These are phyloP conservation scores for Neolamprologus caudopunctatus DNA, from an alignment of 2,113 vertebrate genomes.

Conservation along the genomic window DNA sequence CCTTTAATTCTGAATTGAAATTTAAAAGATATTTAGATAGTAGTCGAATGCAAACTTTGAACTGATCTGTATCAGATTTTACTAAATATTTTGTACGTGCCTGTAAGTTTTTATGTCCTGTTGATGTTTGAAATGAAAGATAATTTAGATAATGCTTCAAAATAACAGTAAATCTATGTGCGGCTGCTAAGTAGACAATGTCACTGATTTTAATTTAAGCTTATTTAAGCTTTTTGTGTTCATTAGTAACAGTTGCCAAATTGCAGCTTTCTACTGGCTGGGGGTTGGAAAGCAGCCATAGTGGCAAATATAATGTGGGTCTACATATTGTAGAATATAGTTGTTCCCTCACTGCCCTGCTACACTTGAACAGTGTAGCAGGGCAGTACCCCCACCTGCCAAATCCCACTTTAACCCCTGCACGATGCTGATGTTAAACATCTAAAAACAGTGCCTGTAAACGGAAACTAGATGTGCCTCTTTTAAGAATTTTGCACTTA, in stretches of 20 bases:
- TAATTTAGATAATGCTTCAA: background rate
- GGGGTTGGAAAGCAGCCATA: background rate
- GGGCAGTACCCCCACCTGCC: background rate
- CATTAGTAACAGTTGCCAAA: background rate
- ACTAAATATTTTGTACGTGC: background rate
- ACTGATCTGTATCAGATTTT: background rate
- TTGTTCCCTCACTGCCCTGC: background rate
- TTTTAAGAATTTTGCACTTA: background rate
- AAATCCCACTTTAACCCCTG: background rate
- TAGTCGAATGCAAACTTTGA: background rate
- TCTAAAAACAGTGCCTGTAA: background rate
- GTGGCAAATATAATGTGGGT: background rate
- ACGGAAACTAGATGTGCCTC: background rate
- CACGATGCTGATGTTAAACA: background rate
- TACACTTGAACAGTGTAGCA: background rate
- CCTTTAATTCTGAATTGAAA: background rate
- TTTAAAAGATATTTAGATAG: background rate
- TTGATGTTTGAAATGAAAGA: background rate
- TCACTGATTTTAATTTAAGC: background rate
- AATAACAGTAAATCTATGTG: background rate
- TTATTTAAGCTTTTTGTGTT: background rate
- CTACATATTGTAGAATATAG: background rate
- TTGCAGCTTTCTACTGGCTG: background rate
- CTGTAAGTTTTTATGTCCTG: background rate
- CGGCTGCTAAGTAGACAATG: background rate